phyloP scores from a whole-genome alignment of 2,113 vertebrate genomes.

The Sus scrofa region DNA sequence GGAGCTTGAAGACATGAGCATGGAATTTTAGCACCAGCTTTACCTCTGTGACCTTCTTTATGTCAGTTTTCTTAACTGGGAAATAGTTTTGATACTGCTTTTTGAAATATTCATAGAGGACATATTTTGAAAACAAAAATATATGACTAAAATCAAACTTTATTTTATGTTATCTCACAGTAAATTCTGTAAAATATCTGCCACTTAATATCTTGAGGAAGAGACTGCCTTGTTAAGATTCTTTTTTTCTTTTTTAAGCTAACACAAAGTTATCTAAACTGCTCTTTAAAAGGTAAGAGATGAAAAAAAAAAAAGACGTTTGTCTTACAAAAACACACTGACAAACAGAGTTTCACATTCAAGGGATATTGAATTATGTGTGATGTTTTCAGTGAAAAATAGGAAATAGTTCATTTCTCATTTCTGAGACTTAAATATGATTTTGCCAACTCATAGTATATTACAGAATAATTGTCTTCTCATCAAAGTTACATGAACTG shows the following conservation, averaged over 20 bases:
- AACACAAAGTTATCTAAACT: not conserved
- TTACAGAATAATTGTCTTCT: not conserved
- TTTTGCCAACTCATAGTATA: not conserved
- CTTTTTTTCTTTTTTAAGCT: not conserved
- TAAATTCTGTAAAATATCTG: not conserved
- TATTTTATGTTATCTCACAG: not conserved
- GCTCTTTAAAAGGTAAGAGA: not conserved
- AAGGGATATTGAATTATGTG: not conserved
- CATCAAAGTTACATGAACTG: not conserved
- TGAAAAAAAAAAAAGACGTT: not conserved
- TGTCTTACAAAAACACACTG: not conserved
- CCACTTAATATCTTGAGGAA: not conserved
- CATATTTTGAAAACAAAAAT: constrained; percentile 23
- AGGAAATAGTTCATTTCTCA: not conserved
- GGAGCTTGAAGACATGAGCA: not conserved
- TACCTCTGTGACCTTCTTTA: not conserved
- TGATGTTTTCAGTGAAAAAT: not conserved
- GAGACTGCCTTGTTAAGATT: not conserved
- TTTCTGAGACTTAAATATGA: not conserved
- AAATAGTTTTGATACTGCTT: not conserved
- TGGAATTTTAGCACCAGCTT: not conserved
- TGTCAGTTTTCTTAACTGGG: not conserved
- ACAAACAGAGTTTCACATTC: constrained; percentile 13
- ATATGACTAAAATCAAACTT: not conserved
- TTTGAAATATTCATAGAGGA: not conserved